Evolutionary conservation across 2,888 invertebrate genomes (phyloP).

Genomic region (Cataglyphis altisquamis): DNA sequence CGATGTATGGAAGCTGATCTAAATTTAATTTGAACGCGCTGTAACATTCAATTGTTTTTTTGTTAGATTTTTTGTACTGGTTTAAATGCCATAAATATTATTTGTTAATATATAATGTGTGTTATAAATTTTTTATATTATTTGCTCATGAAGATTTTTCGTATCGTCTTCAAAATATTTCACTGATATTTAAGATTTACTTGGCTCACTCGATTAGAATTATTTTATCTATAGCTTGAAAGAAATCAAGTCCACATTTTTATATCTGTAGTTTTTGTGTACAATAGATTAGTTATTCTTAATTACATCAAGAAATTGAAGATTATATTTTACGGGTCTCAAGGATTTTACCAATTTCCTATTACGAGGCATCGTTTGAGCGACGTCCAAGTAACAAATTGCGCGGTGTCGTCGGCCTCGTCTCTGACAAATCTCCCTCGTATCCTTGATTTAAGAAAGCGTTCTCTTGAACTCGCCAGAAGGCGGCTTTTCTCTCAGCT

Average conservation of each 20-base stretch:
- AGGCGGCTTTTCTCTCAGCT: constrained; percentile 69
- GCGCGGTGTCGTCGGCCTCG: constrained; percentile 52
- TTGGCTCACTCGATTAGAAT: not conserved
- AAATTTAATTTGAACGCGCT: not conserved
- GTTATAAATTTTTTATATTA: no score
- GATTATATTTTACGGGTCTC: not conserved
- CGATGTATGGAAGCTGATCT: no score
- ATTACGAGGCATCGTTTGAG: not conserved
- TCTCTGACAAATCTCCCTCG: constrained; percentile 70
- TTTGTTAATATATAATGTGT: no score
- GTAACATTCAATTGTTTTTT: not conserved
- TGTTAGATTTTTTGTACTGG: not conserved
- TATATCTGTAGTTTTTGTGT: not conserved
- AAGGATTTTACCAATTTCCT: constrained; percentile 15
- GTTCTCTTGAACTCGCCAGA: constrained; percentile 44
- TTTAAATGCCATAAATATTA: not conserved
- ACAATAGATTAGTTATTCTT: not conserved
- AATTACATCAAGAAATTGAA: not conserved
- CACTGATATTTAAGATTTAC: not conserved
- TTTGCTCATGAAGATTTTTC: not conserved
- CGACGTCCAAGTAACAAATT: constrained; percentile 60
- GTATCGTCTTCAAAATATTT: not conserved
- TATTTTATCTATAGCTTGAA: not conserved
- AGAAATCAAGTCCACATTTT: not conserved
- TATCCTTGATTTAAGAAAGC: constrained; percentile 72